phyloP scores from a whole-genome alignment of 2,888 invertebrate species.

The Zaprionus bogoriensis region DNA sequence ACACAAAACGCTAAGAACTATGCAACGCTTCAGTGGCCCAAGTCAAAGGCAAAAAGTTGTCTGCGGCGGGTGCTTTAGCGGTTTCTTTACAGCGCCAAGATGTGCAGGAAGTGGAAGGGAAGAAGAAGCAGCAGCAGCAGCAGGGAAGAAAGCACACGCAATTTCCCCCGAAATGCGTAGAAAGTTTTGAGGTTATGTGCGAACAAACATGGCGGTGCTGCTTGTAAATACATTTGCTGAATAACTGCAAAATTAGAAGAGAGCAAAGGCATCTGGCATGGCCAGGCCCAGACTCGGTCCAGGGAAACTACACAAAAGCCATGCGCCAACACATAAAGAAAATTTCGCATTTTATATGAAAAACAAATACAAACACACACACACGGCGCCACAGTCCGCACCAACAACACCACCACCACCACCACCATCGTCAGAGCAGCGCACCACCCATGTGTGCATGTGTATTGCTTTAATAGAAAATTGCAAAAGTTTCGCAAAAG shows the following conservation, averaged over 20 bases:
- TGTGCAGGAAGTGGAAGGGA: no score
- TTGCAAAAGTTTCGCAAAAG: slow-evolving; percentile 78
- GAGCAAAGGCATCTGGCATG: slow-evolving; percentile 3
- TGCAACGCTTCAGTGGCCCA: slow-evolving; percentile 51
- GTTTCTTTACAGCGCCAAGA: no score
- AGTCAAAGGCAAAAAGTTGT: slow-evolving; percentile 61
- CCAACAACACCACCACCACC: slow-evolving; percentile 9
- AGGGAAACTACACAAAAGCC: slow-evolving; percentile 68
- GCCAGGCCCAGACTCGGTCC: slow-evolving; percentile 28
- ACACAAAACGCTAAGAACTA: slow-evolving; percentile 63
- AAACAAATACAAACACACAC: slow-evolving; percentile 39
- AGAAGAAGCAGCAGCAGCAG: no score
- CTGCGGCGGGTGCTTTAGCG: slow-evolving; percentile 4
- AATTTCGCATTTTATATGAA: slow-evolving; percentile 71
- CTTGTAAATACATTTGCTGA: slow-evolving; percentile 75
- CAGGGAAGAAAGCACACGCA: slow-evolving; percentile 63
- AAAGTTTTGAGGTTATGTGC: slow-evolving; percentile 70
- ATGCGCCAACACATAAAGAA: slow-evolving; percentile 71
- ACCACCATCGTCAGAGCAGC: slow-evolving; percentile 20
- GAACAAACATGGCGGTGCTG: slow-evolving; percentile 67
- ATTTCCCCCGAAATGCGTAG: slow-evolving; percentile 70
- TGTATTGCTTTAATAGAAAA: slow-evolving; percentile 78
- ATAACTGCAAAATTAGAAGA: slow-evolving; percentile 60
- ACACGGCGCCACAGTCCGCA: slow-evolving; percentile 38
- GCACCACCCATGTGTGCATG: slow-evolving; percentile 54